phyloP scores from a whole-genome alignment of 2,888 invertebrate genomes.

The Cryptosula pallasiana region DNA sequence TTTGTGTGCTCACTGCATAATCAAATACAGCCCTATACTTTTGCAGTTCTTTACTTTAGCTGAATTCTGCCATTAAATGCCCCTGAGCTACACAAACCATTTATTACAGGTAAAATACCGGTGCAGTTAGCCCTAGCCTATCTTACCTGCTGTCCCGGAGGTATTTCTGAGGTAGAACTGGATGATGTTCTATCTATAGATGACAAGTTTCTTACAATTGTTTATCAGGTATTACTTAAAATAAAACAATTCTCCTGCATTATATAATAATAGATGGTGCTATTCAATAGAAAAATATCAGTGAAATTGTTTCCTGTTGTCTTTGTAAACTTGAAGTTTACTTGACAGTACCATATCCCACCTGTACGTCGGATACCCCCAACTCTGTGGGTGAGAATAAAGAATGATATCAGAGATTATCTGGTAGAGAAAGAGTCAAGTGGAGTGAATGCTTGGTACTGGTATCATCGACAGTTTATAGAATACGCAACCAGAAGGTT shows the following conservation, averaged over 20 bases:
- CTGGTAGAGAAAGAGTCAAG: conserved; percentile 35
- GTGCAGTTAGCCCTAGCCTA: background rate
- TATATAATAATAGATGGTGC: too few relatives aligned
- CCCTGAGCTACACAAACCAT: too few relatives aligned
- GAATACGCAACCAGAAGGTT: conserved; percentile 27
- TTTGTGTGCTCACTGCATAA: too few relatives aligned
- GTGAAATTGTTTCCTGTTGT: background rate
- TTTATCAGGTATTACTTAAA: background rate
- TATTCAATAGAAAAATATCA: too few relatives aligned
- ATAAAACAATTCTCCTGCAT: too few relatives aligned
- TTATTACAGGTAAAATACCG: background rate
- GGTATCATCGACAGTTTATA: conserved; percentile 33
- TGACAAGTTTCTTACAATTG: background rate
- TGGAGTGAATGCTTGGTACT: conserved; percentile 30
- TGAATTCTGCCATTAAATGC: too few relatives aligned
- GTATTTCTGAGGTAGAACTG: background rate
- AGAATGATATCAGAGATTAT: conserved; percentile 32
- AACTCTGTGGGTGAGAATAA: conserved; percentile 33
- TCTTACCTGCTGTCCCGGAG: background rate
- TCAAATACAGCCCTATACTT: too few relatives aligned
- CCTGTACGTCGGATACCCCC: conserved; percentile 40
- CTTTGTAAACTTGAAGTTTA: background rate
- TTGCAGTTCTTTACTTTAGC: too few relatives aligned
- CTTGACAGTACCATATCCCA: conserved; percentile 30
- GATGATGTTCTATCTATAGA: conserved; percentile 4